Base-by-base conservation (phyloP, 2,888 invertebrate species). In the Coecobrya sp. region DNA sequence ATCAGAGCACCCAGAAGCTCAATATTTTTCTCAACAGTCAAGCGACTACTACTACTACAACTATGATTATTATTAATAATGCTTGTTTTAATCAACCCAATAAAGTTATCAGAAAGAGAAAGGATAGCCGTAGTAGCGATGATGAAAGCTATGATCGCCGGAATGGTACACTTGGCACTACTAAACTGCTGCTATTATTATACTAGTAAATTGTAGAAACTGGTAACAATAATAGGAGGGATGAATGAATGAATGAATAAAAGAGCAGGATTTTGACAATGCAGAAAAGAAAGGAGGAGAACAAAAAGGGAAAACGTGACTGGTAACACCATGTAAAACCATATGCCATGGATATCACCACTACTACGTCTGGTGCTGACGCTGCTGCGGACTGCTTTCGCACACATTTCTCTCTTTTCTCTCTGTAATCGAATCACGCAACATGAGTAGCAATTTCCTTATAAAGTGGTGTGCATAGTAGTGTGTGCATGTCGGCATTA, bases 401-500 rank as follows among this genome's bases (percentile, higher is more conserved):
- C 27, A 65, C 10, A 10, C 25, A 5, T 65, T 22, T 65, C 65
- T 65, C 62, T 36, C 3, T 62, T 55, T 19, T 52, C 22, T 36
- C 36, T 36, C 4, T 84, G 62, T 84, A 84, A 84, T 84, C 62
- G 36, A 84, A 84, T 84, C 84, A 84, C 62, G 84, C 62, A 59
- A 84, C 59, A n/a, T 84, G 84, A 84, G 62, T 68, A 30, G 68
- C 27, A 68, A 30, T 68, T 68, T 68, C 30, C 36, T 36, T 36
- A 30, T 49, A 7, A 59, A 59, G 59, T 19, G 59, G 59, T 22
- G 13, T 19, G 2, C 13, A 16, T 30, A 27, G 16, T 5, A 13
- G n/a, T 16, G 68, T 30, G 16, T 68, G 30, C 30, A 68, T 30
- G 68, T 30, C 59, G 27, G 30, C 68, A 68, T 36, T 7, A 68